Percentiles rank a stretch among this genome's conserved stretches.
These are phyloP conservation scores for Pangasius macronema DNA, from an alignment of 2,797 vertebrate species.

Conservation along the genomic window DNA sequence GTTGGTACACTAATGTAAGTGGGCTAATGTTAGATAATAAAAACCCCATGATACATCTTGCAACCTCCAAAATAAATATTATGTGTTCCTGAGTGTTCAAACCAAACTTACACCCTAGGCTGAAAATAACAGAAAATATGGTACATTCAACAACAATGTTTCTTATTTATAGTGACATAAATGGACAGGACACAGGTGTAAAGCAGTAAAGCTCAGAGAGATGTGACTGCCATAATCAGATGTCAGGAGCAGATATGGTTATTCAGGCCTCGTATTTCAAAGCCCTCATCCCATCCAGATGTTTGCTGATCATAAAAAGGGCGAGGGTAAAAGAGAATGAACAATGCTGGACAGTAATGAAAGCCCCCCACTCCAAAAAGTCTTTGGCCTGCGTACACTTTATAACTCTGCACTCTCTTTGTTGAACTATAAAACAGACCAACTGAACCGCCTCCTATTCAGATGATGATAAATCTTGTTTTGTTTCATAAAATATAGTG, in stretches of 20 bases:
- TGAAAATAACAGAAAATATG: background rate
- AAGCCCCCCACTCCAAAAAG: constrained; percentile 18
- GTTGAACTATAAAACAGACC: constrained; percentile 7
- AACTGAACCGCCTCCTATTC: background rate
- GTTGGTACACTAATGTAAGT: background rate
- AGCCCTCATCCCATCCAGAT: constrained; percentile 46
- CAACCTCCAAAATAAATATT: background rate
- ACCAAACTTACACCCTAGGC: background rate
- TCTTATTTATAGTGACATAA: background rate
- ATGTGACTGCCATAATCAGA: constrained; percentile 20
- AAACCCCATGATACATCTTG: background rate
- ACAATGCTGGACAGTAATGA: constrained; percentile 34
- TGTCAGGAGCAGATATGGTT: constrained; percentile 35
- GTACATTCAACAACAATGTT: background rate
- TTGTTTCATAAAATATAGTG: background rate
- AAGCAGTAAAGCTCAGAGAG: background rate
- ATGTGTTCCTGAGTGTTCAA: constrained; percentile 5
- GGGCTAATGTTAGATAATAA: constrained; percentile 1
- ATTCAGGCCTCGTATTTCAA: constrained; percentile 40
- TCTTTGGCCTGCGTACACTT: background rate
- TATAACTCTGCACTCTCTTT: constrained; percentile 3
- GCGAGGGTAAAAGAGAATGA: constrained; percentile 17
- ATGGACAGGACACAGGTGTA: background rate
- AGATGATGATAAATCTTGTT: background rate
- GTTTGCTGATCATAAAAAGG: constrained; percentile 47